Evolutionary conservation across 2,888 invertebrate genomes (phyloP).

Genomic region (Carterocephalus palaemon): DNA sequence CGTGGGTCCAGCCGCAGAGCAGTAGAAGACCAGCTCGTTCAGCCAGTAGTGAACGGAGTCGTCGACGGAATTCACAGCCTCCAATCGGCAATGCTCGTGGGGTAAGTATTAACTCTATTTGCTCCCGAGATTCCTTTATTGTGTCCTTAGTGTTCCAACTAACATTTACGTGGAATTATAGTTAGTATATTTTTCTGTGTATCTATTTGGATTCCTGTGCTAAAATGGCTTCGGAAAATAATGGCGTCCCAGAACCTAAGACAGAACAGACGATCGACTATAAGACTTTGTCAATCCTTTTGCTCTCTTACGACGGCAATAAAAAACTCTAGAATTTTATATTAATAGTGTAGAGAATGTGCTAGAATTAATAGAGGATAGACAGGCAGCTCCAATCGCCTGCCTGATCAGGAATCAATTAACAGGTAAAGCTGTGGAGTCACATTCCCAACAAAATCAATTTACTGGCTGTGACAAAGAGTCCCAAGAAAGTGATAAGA

Average conservation of each 20-base stretch:
- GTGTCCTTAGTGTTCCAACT: neutral
- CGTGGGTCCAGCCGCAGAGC: neutral
- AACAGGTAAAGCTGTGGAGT: conserved; percentile 28
- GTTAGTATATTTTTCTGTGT: conserved; percentile 1
- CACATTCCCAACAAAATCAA: conserved; percentile 19
- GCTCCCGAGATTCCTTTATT: conserved; percentile 23
- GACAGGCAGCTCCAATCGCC: conserved; percentile 22
- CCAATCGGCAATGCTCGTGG: conserved; percentile 29
- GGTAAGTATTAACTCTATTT: conserved; percentile 30
- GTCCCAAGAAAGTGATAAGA: too few relatives aligned
- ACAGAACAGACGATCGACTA: neutral
- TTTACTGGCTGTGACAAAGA: too few relatives aligned
- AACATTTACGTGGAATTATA: too few relatives aligned
- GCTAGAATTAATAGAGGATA: conserved; percentile 24
- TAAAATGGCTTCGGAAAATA: conserved; percentile 23
- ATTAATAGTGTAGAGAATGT: conserved; percentile 33
- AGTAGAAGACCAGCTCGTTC: too few relatives aligned
- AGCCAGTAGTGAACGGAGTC: too few relatives aligned
- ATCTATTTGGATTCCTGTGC: neutral
- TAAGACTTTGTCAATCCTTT: conserved; percentile 11
- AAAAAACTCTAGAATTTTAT: conserved; percentile 31
- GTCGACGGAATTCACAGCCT: neutral
- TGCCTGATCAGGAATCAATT: conserved; percentile 33
- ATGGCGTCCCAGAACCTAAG: neutral
- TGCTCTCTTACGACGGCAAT: conserved; percentile 35